These are phyloP conservation scores for Montifringilla adamsi DNA, from an alignment of 2,113 vertebrate genomes.

Conservation along the genomic window DNA sequence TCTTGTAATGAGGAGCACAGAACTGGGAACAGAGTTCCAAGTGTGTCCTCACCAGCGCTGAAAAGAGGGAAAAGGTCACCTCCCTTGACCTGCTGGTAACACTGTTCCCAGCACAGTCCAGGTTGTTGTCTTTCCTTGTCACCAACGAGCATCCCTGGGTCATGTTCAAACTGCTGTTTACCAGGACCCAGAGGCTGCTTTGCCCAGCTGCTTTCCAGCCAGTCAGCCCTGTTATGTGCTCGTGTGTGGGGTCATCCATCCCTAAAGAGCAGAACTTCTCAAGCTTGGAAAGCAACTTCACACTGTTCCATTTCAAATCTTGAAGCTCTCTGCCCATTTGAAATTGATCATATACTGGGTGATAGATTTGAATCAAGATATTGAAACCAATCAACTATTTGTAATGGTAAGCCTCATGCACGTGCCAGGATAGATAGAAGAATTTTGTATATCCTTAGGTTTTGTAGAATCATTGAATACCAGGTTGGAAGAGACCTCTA, in stretches of 20 bases:
- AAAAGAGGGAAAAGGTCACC: background rate
- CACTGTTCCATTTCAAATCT: background rate
- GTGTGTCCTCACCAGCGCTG: background rate
- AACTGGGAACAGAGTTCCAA: background rate
- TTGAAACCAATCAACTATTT: background rate
- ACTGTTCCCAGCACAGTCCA: background rate
- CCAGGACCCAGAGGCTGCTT: background rate
- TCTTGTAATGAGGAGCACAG: background rate
- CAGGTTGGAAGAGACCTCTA: background rate
- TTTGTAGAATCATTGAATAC: background rate
- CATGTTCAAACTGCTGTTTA: background rate
- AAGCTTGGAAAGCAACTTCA: background rate
- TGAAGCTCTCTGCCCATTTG: background rate
- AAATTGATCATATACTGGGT: background rate
- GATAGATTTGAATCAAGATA: background rate
- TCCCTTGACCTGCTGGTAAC: background rate
- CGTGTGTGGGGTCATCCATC: fast-evolving
- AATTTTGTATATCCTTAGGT: background rate
- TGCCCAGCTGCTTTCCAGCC: background rate
- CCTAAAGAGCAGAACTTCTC: background rate
- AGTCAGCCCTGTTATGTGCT: background rate
- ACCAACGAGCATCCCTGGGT: background rate
- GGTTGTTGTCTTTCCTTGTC: background rate
- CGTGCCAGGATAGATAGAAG: background rate
- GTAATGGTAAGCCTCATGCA: background rate